phyloP scores from a whole-genome alignment of 2,113 vertebrate genomes.

The Seriola aureovittata region DNA sequence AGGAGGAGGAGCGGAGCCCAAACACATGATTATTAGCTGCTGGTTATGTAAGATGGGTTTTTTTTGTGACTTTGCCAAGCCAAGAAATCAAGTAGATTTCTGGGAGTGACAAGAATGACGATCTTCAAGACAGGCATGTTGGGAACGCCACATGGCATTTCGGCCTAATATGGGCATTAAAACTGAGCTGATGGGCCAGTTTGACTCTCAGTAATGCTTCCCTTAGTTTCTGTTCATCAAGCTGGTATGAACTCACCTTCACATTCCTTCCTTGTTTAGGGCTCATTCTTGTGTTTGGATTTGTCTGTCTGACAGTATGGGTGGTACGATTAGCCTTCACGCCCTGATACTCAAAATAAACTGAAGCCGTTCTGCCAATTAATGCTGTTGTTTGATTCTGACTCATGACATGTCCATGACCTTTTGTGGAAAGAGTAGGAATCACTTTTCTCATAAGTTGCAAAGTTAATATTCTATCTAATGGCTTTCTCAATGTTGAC shows the following conservation, averaged over 20 bases:
- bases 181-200: constrained; percentile 38
- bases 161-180: constrained; percentile 46
- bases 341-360: constrained; percentile 8
- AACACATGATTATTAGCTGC: constrained; percentile 49
- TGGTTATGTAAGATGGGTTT: constrained; percentile 46
- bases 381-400: neutral
- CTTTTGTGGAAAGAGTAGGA: neutral
- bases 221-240: constrained; percentile 42
- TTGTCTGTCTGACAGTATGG: constrained; percentile 45
- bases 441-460: neutral
- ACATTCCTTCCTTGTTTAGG: constrained; percentile 53
- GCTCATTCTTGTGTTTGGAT: constrained; percentile 45
- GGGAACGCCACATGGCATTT: neutral
- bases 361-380: neutral
- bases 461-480: neutral
- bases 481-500: neutral
- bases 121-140: neutral
- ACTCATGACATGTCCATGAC: neutral
- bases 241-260: constrained; percentile 38
- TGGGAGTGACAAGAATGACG: constrained; percentile 17
- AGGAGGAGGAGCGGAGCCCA: constrained; percentile 10
- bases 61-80: constrained; percentile 26
- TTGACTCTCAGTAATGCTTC: constrained; percentile 4
- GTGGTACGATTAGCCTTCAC: constrained; percentile 18
- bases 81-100: constrained; percentile 1